Base-by-base conservation (phyloP, 53 echinoderm and acorn worm genomes). In the Astropecten irregularis region DNA sequence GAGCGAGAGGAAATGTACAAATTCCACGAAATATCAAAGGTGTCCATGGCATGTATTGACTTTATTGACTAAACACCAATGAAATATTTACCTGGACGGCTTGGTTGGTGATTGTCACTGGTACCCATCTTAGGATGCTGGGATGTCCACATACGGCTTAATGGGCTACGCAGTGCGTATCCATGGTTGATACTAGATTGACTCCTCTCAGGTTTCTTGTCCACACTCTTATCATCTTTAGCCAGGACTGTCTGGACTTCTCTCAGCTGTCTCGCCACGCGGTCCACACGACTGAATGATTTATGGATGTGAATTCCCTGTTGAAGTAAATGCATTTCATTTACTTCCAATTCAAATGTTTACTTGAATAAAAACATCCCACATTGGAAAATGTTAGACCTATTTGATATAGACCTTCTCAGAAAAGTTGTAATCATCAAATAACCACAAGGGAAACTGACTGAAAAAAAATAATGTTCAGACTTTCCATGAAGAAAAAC, bases 261-360 rank as follows among this genome's bases (percentile, higher is more conserved):
- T 8, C 95, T 83, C 39, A 95, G 89, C 37, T 95, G 95, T 14
- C 95, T 76, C 3, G 95, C 95, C n/a, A 95, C 93, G 9, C 95
- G 89, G 84, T 95, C 95, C 28, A 95, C 95, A 10, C 95, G 93
- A 65, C 90, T 95, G 82, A 95, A 95, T 1, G 95, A 95, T 64
- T 95, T 95, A 82, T 95, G 95, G 39, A 95, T 83, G 58, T 92
- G 93, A 15, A 89, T 87, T 2, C 95, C 95, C 95, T 95, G 19
- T 38, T 0, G 15, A 59, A 77, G 42, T 2, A 48, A 49, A 2
- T 15, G 3, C 6, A 3, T 42, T 32, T 35, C 7, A 32, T n/a
- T 63, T 35, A 63, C 25, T 63, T 30, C 4, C 13, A 3, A 63
- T 63, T 11, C 8, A 30, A 63, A 5, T 63, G 32, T 63, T 30